Evolutionary conservation across 2,888 invertebrate genomes (phyloP), one percentile per base, ranked within the genome.

Genomic region (Abrostola tripartita): DNA sequence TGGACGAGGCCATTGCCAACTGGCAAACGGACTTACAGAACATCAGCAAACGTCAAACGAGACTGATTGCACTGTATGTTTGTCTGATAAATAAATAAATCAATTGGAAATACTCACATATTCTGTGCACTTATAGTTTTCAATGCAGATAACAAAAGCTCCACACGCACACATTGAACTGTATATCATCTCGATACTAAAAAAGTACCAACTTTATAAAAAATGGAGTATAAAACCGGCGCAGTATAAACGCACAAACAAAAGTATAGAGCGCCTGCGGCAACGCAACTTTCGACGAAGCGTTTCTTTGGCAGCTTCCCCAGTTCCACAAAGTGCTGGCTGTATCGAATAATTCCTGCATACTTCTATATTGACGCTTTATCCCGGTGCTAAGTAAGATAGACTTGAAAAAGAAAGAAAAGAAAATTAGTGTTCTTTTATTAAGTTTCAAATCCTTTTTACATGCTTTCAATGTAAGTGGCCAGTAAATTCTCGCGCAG

Each of bases 341-440:
- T 24, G 68, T 80, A 80, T 78, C 79, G 71, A 79, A 78, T 80
- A 71, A 80, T 80, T 69, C 65, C 58, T 9, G 44, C 44, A 47
- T 52, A 67, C 55, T 56, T 61, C 47, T 63, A 53, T 77, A 76
- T 64, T 65, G 61, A 62, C 54, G 53, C 24, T 49, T 44, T 47
- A 50, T 42, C 63, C 60, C 44, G 50, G 63, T 62, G 57, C 40
- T 53, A 47, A 65, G 47, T 49, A 37, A 70, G 55, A 47, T 47
- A 9, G 24, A 24, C 24, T 14, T 9, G 14, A 47, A 10, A 47
- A 47, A 24, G 24, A 24, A 24, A 24, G 24, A 24, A 24, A 24
- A 1, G 4, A 4, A 24, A 24, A 2, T 2, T 24, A 24, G 24
- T 24, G 24, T 24, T 24, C 24, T 24, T 24, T 24, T 24, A 24